Evolutionary conservation across 2,113 vertebrate genomes (phyloP).

Genomic region (Dicentrarchus labrax): DNA sequence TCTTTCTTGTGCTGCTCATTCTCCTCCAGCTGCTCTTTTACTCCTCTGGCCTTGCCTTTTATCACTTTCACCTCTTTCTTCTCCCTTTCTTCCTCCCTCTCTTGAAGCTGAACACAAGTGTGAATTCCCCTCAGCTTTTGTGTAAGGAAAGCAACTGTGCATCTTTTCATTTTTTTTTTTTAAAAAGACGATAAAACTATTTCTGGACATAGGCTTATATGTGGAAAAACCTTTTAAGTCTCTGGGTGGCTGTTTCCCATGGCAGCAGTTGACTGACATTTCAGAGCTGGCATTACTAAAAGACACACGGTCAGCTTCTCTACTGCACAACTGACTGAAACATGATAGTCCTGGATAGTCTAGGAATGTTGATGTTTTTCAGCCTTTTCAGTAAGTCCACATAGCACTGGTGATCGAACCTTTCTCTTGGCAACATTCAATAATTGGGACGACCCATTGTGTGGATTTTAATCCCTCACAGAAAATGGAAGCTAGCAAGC

Average conservation of each 20-base stretch:
- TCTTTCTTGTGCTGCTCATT: conserved; percentile 13
- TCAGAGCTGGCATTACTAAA: not conserved
- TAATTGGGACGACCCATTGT: not conserved
- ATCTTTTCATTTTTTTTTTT: not conserved
- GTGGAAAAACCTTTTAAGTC: not conserved
- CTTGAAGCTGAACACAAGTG: not conserved
- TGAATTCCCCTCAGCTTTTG: not conserved
- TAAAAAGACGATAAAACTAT: not conserved
- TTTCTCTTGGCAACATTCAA: not conserved
- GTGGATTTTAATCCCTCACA: not conserved
- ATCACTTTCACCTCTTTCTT: not conserved
- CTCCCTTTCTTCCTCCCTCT: not conserved
- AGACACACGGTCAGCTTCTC: not conserved
- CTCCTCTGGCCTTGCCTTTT: not conserved
- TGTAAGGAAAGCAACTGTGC: not conserved
- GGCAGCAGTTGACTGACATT: not conserved
- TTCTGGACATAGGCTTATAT: not conserved
- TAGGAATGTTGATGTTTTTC: not conserved
- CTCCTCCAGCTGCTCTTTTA: not conserved
- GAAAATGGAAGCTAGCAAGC: too few species aligned
- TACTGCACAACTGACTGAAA: not conserved
- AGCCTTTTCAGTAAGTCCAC: not conserved
- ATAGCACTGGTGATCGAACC: not conserved
- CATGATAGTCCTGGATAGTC: not conserved
- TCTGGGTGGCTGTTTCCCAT: too few species aligned